Evolutionary conservation across 2,888 invertebrate species (phyloP), one percentile per base, ranked within the genome.

Genomic region (Parascotia fuliginaria): DNA sequence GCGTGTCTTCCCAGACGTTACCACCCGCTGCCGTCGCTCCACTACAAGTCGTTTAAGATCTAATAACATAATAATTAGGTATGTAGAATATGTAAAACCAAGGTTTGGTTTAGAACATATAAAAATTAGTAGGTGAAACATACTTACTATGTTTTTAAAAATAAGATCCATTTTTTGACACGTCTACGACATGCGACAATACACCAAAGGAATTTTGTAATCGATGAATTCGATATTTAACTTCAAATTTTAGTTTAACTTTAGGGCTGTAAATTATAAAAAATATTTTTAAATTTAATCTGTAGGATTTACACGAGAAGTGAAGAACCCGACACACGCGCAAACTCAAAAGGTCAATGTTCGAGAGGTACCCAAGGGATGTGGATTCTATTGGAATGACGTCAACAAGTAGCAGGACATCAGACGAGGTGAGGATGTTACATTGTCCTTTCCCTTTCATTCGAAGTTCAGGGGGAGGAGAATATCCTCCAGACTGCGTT

Each of bases 361-460:
- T 73, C 81, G 77, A 75, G 88, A 79, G 91, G 89, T 87, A 86
- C 89, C 86, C 82, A 79, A 86, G 88, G 91, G 90, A 89, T 89
- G 86, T 83, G 81, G 79, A 83, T 83, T 86, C 86, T 84, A 85
- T 89, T 89, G 85, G 86, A 87, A 89, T 92, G 93, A 93, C 93
- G 93, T 93, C 93, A 93, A 93, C 89, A 92, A 88, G 81, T 88
- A 93, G 59, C 87, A 93, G 92, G 92, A 83, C 64, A 64, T 65
- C 89, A 93, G 79, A 85, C 71, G 52, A 50, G 41, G 31, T 28
- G 43, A 85, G 75, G 87, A 87, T 81, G 58, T 70, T 65, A 52
- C 49, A 65, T 65, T 54, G 74, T 76, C 77, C 79, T 81, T 79
- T 78, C 77, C 75, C 75, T 79, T 74, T 77, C 69, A 49, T 59